phyloP scores from a whole-genome alignment of 2,888 invertebrate genomes.

The Thereva nobilitata region DNA sequence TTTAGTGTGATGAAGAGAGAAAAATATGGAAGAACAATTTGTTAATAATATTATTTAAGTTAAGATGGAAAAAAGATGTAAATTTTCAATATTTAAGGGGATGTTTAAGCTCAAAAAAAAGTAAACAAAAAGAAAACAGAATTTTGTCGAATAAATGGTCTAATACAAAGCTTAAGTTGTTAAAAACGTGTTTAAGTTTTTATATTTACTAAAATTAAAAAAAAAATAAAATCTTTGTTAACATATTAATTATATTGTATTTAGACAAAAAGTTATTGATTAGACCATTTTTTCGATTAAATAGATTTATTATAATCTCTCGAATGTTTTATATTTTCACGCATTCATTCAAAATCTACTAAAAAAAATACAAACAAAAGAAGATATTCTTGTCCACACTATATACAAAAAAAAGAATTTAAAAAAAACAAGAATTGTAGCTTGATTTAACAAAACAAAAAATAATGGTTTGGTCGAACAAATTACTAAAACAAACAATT shows the following conservation, averaged over 20 bases:
- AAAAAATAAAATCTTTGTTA: not conserved
- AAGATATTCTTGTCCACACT: conserved; percentile 23
- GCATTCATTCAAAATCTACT: too few species aligned
- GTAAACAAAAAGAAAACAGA: not conserved
- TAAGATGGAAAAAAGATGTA: not conserved
- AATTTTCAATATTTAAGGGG: conserved; percentile 2
- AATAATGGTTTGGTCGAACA: too few species aligned
- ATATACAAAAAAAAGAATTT: too few species aligned
- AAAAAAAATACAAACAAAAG: not conserved
- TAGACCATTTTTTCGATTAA: not conserved
- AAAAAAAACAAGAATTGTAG: too few species aligned
- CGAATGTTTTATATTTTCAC: conserved; percentile 20
- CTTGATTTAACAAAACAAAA: too few species aligned
- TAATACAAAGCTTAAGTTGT: not conserved
- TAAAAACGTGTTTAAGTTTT: not conserved
- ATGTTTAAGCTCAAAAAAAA: not conserved
- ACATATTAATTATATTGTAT: not conserved
- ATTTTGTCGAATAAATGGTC: conserved; percentile 5
- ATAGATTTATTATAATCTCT: not conserved
- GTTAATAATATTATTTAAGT: conserved; percentile 21
- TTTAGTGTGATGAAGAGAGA: not conserved
- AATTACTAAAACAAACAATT: not conserved
- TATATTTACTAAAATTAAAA: not conserved
- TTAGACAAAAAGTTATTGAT: not conserved
- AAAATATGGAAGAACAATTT: conserved; percentile 11